Percentiles rank a stretch among this genome's conserved stretches.
Conservation (phyloP, 2,888 invertebrate genomes). For the Sphinx pinastri region DNA sequence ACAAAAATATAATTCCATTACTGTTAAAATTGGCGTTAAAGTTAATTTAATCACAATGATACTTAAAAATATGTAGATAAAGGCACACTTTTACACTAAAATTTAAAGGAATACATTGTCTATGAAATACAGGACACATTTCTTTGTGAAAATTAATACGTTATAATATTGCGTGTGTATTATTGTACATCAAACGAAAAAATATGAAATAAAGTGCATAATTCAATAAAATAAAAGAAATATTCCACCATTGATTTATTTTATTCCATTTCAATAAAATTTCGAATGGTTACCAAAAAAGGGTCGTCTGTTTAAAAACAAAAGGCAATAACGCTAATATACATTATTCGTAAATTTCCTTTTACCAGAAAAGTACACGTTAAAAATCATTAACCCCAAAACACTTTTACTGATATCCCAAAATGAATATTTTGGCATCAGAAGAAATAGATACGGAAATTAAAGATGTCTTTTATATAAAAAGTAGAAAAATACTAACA, state of each 20-base stretch:
- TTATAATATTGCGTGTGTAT: no score
- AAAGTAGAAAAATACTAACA: neutral
- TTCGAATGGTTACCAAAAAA: neutral
- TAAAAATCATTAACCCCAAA: neutral
- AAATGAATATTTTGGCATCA: neutral
- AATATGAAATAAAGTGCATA: no score
- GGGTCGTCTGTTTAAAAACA: neutral
- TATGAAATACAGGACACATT: neutral
- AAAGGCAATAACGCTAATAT: neutral
- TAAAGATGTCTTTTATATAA: neutral
- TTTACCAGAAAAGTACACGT: neutral
- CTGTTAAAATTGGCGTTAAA: conserved; percentile 20
- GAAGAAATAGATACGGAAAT: neutral
- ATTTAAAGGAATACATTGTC: neutral
- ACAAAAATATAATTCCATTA: conserved; percentile 16
- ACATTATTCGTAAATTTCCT: neutral
- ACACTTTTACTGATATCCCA: neutral
- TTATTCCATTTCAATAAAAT: no score
- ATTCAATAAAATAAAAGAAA: no score
- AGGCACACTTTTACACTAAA: conserved; percentile 1
- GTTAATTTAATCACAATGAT: conserved; percentile 28
- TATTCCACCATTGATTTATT: no score
- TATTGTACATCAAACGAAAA: no score
- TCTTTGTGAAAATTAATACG: no score
- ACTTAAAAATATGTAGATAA: conserved; percentile 17